These are phyloP conservation scores for Clamator glandarius DNA, from an alignment of 2,797 vertebrate genomes.

Conservation along the genomic window DNA sequence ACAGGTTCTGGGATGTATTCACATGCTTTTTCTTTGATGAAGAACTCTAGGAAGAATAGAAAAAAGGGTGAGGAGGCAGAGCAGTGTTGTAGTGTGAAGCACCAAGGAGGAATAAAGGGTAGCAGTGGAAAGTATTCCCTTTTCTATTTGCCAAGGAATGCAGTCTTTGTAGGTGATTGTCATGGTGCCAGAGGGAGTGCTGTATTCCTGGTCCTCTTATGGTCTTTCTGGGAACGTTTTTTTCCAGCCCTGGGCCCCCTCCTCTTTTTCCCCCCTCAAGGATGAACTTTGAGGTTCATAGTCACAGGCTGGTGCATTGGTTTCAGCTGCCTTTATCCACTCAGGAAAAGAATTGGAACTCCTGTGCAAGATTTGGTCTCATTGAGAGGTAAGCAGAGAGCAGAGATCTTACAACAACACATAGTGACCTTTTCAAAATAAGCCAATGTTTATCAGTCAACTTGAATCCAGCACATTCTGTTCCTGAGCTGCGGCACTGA, in stretches of 20 bases:
- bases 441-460: not conserved
- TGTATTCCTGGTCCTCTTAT: not conserved
- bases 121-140: not conserved
- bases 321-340: not conserved
- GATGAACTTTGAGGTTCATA: not conserved
- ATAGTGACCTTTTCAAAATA: conserved; percentile 1
- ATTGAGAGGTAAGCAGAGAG: not conserved
- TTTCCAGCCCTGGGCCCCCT: not conserved
- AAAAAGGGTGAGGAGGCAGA: not conserved
- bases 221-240: not conserved
- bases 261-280: no score
- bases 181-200: not conserved
- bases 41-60: not conserved
- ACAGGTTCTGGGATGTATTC: not conserved
- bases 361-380: not conserved
- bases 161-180: not conserved
- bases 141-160: not conserved
- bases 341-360: not conserved
- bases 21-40: not conserved
- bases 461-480: not conserved
- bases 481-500: not conserved
- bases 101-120: not conserved
- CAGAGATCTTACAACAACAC: not conserved
- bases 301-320: fast-evolving
- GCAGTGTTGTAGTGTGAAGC: not conserved